Percentiles rank a stretch among this genome's conserved stretches.
phyloP scores from a whole-genome alignment of 1,140 invertebrate species.

The Drosophila parabipectinata region DNA sequence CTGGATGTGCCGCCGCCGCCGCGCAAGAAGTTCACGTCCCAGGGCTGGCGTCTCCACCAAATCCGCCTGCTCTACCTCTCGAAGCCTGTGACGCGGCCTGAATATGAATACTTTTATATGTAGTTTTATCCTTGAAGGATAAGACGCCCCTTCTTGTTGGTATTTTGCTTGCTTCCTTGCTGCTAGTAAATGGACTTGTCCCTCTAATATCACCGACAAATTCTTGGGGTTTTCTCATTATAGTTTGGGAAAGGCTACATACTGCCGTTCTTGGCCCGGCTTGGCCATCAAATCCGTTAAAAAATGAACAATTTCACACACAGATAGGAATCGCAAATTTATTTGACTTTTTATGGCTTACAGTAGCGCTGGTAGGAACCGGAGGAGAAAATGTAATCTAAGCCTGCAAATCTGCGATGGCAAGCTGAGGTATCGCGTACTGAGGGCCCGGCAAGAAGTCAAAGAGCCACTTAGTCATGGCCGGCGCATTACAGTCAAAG shows the following conservation, averaged over 20 bases:
- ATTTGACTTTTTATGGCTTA: conserved; percentile 48
- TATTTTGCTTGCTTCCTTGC: background rate
- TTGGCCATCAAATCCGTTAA: conserved; percentile 23
- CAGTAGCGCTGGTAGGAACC: conserved; percentile 41
- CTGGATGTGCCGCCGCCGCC: conserved; percentile 31
- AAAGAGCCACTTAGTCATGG: conserved; percentile 66
- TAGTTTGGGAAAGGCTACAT: background rate
- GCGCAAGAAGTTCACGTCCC: conserved; percentile 63
- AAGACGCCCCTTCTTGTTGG: background rate
- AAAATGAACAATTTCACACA: conserved; percentile 60
- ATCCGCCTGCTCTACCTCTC: conserved; percentile 69
- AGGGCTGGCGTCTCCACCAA: conserved; percentile 69
- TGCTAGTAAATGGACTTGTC: background rate
- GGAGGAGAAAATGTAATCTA: conserved; percentile 40
- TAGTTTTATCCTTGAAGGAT: conserved; percentile 8
- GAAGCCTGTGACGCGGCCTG: conserved; percentile 54
- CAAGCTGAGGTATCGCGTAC: background rate
- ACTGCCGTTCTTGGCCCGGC: background rate
- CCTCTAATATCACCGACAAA: too few species aligned
- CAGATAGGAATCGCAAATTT: conserved; percentile 54
- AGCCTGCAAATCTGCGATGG: conserved; percentile 42
- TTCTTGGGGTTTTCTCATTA: background rate
- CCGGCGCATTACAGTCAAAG: conserved; percentile 59
- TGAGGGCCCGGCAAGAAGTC: conserved; percentile 20
- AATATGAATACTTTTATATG: conserved; percentile 65